These are phyloP conservation scores for Whitmania pigra DNA, from an alignment of 1,140 invertebrate genomes.

Conservation along the genomic window DNA sequence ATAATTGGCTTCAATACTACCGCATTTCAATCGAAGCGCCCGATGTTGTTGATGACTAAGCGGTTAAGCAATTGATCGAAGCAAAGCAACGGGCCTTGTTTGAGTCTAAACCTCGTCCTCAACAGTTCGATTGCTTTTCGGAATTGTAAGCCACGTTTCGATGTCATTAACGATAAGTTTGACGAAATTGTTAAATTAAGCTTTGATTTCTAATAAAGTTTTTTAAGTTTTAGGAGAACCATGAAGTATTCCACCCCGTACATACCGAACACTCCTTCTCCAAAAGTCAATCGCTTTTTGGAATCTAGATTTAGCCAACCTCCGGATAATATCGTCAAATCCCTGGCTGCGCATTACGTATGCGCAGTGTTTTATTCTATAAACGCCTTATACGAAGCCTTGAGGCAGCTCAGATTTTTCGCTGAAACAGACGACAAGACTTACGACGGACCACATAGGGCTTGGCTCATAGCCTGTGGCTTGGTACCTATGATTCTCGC, in stretches of 20 bases:
- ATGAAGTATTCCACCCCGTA: conserved; percentile 5
- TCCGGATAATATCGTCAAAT: conserved; percentile 7
- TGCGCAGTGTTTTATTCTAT: conserved; percentile 6
- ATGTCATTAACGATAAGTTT: too few relatives aligned
- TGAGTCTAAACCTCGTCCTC: too few relatives aligned
- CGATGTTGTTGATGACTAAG: too few relatives aligned
- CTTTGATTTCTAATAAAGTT: too few relatives aligned
- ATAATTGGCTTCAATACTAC: too few relatives aligned
- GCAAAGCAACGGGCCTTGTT: too few relatives aligned
- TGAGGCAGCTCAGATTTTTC: background rate
- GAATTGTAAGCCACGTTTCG: too few relatives aligned
- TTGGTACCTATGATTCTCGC: background rate
- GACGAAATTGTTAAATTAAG: too few relatives aligned
- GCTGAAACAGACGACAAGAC: conserved; percentile 10
- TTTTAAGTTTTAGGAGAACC: background rate
- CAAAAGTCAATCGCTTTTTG: conserved; percentile 3
- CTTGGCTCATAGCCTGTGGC: conserved; percentile 1
- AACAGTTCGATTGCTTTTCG: too few relatives aligned
- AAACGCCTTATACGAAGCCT: background rate
- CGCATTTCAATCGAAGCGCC: too few relatives aligned
- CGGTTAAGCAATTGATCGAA: too few relatives aligned
- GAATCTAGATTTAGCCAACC: background rate
- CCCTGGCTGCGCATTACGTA: background rate
- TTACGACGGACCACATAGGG: background rate
- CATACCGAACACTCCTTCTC: background rate